phyloP scores from a whole-genome alignment of 2,888 invertebrate species.

The Plebejus anna region DNA sequence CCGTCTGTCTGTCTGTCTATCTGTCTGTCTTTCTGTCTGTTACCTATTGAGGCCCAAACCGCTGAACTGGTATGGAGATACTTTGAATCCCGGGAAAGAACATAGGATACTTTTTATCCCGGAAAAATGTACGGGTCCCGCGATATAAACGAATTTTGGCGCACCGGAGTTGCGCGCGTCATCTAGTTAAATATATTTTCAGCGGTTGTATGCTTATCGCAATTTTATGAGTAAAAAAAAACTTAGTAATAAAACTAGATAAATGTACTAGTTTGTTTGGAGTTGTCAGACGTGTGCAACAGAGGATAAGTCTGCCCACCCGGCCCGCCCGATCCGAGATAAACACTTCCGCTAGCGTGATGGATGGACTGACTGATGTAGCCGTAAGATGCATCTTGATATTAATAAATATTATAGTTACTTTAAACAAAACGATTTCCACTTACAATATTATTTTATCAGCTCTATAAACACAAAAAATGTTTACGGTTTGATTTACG shows the following conservation, averaged over 20 bases:
- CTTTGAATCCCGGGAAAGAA: no score
- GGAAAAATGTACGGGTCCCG: no score
- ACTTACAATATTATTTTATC: background rate
- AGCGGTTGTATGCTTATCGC: background rate
- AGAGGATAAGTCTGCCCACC: slow-evolving; percentile 21
- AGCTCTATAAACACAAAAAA: background rate
- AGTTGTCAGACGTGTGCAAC: slow-evolving; percentile 9
- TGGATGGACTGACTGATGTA: slow-evolving; percentile 1
- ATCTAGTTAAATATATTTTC: no score
- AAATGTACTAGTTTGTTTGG: slow-evolving; percentile 21
- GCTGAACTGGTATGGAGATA: no score
- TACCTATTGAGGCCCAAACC: no score
- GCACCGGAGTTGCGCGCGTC: no score
- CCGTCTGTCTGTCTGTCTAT: no score
- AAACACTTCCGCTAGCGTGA: slow-evolving; percentile 21
- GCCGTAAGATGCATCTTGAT: slow-evolving; percentile 2
- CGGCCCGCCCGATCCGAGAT: slow-evolving; percentile 4
- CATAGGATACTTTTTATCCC: no score
- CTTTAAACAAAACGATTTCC: background rate
- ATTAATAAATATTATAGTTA: slow-evolving; percentile 13
- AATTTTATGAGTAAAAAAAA: background rate
- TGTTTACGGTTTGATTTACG: background rate
- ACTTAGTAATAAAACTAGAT: background rate
- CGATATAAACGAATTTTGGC: no score
- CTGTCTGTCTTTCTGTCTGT: no score